phyloP scores from a whole-genome alignment of 2,113 vertebrate species.

The Eudorcas thomsonii region DNA sequence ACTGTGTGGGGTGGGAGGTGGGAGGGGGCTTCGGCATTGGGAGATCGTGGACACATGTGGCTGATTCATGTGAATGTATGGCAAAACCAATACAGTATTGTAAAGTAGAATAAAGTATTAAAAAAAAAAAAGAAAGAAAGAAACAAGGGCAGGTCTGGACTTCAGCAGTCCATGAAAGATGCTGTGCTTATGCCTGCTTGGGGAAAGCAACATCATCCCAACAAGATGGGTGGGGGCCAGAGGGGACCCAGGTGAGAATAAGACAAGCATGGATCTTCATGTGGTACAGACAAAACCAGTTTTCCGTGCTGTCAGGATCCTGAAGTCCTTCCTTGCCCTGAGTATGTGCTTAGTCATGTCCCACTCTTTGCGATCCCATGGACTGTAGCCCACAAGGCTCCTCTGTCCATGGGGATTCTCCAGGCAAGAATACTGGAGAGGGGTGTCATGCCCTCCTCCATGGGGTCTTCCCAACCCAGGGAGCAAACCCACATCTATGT shows the following conservation, averaged over 20 bases:
- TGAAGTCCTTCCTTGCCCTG: not conserved
- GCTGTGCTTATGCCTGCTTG: too few relatives aligned
- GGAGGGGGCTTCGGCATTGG: too few relatives aligned
- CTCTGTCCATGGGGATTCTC: not conserved
- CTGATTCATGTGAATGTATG: too few relatives aligned
- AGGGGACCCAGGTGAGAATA: too few relatives aligned
- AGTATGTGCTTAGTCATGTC: not conserved
- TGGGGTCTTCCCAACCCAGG: not conserved
- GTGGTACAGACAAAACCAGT: not conserved
- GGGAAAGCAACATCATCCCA: not conserved
- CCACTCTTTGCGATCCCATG: not conserved
- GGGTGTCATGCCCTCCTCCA: not conserved
- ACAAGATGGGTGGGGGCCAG: rapidly evolving
- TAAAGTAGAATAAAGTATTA: too few relatives aligned
- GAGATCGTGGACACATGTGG: too few relatives aligned
- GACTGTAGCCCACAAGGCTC: not conserved
- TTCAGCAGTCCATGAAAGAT: not conserved
- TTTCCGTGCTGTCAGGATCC: not conserved
- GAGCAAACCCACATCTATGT: not conserved
- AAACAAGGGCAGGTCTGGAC: not conserved
- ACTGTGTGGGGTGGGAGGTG: too few relatives aligned
- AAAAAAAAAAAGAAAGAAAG: not conserved
- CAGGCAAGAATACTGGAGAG: not conserved
- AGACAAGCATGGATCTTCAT: too few relatives aligned
- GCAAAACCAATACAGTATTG: too few relatives aligned